Percentiles rank a stretch among this genome's conserved stretches.
phyloP scores from a whole-genome alignment of 1,140 invertebrate genomes.

The Heterodera carotae region DNA sequence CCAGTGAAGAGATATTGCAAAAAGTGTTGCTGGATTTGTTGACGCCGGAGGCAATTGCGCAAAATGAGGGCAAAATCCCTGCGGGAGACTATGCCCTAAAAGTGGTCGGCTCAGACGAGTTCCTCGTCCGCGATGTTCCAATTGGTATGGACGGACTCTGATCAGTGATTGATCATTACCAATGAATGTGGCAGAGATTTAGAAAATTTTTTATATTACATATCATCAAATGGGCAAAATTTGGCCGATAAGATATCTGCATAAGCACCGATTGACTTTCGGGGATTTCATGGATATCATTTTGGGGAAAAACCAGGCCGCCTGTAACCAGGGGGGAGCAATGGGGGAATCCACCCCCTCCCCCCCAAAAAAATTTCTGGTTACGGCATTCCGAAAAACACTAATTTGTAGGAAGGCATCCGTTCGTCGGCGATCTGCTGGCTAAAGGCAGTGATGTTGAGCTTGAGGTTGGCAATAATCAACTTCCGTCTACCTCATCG shows the following conservation, averaged over 20 bases:
- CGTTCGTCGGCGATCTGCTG: constrained; percentile 43
- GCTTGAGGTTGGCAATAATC: constrained; percentile 42
- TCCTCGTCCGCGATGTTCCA: constrained; percentile 24
- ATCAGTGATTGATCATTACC: not conserved
- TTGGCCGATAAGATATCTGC: too few species aligned
- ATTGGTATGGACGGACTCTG: not conserved
- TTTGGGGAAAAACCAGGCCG: too few species aligned
- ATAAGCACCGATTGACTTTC: too few species aligned
- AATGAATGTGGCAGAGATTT: not conserved
- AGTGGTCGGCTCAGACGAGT: constrained; percentile 43
- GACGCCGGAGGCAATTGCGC: constrained; percentile 37
- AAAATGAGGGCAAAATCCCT: constrained; percentile 47
- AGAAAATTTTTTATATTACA: too few species aligned
- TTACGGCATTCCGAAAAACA: too few species aligned
- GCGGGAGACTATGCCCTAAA: constrained; percentile 48
- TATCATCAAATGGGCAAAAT: too few species aligned
- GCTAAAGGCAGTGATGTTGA: constrained; percentile 46
- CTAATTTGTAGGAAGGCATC: constrained; percentile 47
- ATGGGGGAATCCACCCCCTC: too few species aligned
- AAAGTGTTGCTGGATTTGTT: constrained; percentile 45
- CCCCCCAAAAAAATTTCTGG: too few species aligned
- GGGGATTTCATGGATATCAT: too few species aligned
- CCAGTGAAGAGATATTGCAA: constrained; percentile 42
- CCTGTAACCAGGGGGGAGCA: too few species aligned
- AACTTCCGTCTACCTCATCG: constrained; percentile 21